phyloP scores from a whole-genome alignment of 2,797 vertebrate species.

The Salmo trutta region DNA sequence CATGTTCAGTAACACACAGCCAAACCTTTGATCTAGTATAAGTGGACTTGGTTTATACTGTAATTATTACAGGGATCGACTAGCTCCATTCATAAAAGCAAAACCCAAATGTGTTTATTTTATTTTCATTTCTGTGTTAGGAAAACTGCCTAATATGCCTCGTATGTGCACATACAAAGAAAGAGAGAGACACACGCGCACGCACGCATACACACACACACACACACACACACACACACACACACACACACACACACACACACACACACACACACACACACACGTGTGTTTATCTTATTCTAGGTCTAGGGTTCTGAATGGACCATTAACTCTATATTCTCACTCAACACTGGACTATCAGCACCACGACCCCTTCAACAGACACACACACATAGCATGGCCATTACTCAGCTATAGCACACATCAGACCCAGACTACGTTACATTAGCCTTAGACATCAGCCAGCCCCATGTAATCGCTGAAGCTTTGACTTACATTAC shows the following conservation, averaged over 20 bases:
- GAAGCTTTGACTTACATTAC: slow-evolving; percentile 36
- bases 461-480: slow-evolving; percentile 27
- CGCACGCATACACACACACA: neutral
- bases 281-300: slow-evolving; percentile 42
- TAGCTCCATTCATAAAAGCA: neutral
- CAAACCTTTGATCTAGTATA: no score
- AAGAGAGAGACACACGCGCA: neutral
- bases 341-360: slow-evolving; percentile 50
- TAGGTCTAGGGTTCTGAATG: slow-evolving; percentile 35
- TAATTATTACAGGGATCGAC: no score
- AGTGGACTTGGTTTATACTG: neutral
- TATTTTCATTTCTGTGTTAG: neutral
- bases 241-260: slow-evolving; percentile 6
- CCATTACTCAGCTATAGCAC: slow-evolving; percentile 6
- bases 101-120: neutral
- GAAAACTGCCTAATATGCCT: neutral
- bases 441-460: slow-evolving; percentile 34
- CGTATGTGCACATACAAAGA: neutral
- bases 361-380: slow-evolving; percentile 49
- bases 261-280: slow-evolving; percentile 3
- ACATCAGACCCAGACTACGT: slow-evolving; percentile 22
- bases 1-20: neutral
- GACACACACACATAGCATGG: slow-evolving; percentile 46
- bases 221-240: slow-evolving; percentile 11
- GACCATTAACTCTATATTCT: slow-evolving; percentile 63